Evolutionary conservation across 2,797 vertebrate genomes (phyloP).

Genomic region (Danio albolineatus): DNA sequence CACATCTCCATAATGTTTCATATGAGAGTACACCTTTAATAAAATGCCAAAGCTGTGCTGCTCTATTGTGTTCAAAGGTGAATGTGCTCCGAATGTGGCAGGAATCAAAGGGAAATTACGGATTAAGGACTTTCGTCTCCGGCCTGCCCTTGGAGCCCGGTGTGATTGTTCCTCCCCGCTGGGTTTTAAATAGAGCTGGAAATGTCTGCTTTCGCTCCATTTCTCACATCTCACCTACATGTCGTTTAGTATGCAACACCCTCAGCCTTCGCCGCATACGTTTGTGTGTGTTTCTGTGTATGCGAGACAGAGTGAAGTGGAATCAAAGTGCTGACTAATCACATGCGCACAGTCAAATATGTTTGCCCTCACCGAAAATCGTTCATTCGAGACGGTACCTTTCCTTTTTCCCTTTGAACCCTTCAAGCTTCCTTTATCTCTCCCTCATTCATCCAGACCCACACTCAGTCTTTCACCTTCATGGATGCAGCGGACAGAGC

Average conservation of each 20-base stretch:
- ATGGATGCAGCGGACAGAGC: conserved; percentile 48
- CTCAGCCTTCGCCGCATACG: not conserved
- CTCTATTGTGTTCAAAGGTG: conserved; percentile 30
- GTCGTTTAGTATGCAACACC: conserved; percentile 38
- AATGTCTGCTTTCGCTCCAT: conserved; percentile 33
- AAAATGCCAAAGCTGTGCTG: not conserved
- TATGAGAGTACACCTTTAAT: conserved; percentile 14
- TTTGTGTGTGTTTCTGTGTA: conserved; percentile 18
- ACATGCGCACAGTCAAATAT: conserved; percentile 16
- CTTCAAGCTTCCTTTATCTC: conserved; percentile 8
- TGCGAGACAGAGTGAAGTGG: conserved; percentile 10
- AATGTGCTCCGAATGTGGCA: conserved; percentile 27
- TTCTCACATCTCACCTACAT: conserved; percentile 36
- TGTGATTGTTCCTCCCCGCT: conserved; percentile 50
- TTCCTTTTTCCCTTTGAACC: conserved; percentile 32
- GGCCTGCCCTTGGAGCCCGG: conserved; percentile 37
- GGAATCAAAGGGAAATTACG: conserved; percentile 49
- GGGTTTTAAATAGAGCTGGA: conserved; percentile 51
- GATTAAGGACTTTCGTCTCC: conserved; percentile 46
- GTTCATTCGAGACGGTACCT: conserved; percentile 12
- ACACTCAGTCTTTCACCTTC: conserved; percentile 55
- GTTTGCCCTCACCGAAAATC: conserved; percentile 30
- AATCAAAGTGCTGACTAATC: conserved; percentile 70
- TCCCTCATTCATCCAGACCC: conserved; percentile 57
- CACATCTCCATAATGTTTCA: conserved; percentile 15